A percentile compares a stretch with the other conserved stretches of the same genome.
Conservation (phyloP, 2,797 vertebrate genomes). For the Myotis daubentonii region DNA sequence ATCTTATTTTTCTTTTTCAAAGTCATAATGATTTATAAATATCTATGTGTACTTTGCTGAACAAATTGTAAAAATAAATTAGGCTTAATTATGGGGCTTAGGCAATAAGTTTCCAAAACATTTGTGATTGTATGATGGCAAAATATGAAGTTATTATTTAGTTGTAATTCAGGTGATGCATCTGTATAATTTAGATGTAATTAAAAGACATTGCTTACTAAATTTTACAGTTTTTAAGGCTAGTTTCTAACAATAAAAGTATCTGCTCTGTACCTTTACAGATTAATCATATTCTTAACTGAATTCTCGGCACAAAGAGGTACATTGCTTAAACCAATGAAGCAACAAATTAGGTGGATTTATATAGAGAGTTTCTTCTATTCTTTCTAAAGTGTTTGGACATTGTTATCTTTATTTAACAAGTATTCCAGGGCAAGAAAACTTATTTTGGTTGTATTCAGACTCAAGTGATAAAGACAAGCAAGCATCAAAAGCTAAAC, state of each 20-base stretch:
- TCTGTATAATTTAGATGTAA: background rate
- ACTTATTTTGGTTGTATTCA: background rate
- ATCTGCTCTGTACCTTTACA: background rate
- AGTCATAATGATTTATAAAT: slow-evolving; percentile 29
- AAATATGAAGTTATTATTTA: background rate
- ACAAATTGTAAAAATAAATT: background rate
- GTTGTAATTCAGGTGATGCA: background rate
- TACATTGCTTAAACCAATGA: background rate
- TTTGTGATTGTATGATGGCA: background rate
- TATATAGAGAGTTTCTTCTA: background rate
- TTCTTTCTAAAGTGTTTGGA: slow-evolving; percentile 22
- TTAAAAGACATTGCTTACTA: background rate
- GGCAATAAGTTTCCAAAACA: background rate
- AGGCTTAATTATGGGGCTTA: background rate
- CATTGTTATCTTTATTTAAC: background rate
- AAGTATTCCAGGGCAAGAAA: background rate
- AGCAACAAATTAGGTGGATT: background rate
- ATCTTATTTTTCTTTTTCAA: slow-evolving; percentile 25
- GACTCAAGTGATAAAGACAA: background rate
- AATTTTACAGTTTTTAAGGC: background rate
- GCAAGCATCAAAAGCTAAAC: background rate
- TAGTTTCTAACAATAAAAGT: background rate
- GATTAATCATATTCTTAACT: background rate
- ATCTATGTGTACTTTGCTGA: background rate
- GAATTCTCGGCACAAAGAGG: background rate